phyloP scores from a whole-genome alignment of 2,888 invertebrate genomes.

The Muscina levida region DNA sequence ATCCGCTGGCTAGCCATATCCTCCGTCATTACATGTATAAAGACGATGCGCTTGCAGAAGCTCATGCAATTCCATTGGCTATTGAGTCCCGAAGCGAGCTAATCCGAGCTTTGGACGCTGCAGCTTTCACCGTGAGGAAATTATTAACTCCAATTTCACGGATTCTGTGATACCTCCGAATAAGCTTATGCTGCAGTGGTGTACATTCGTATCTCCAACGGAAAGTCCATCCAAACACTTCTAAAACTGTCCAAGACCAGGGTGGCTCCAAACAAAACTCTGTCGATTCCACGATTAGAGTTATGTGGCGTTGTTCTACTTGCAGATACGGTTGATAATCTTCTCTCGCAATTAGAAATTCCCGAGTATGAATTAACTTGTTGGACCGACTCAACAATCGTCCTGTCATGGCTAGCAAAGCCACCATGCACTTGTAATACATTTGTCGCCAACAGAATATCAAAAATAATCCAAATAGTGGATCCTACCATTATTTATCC shows the following conservation, averaged over 20 bases:
- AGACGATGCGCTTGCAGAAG: too few species aligned
- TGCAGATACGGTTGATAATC: neutral
- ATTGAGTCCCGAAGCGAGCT: too few species aligned
- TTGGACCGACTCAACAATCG: conserved; percentile 36
- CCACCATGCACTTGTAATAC: conserved; percentile 33
- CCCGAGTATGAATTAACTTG: neutral
- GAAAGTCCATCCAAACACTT: neutral
- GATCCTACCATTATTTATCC: neutral
- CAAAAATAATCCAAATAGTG: conserved; percentile 31
- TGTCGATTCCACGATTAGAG: conserved; percentile 31
- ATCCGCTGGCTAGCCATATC: too few species aligned
- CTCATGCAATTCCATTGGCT: too few species aligned
- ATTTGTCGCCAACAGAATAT: conserved; percentile 42
- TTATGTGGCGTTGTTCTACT: neutral
- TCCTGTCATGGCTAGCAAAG: conserved; percentile 17
- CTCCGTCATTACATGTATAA: too few species aligned
- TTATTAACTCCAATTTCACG: conserved; percentile 20
- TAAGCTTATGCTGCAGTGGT: neutral
- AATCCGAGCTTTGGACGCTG: too few species aligned
- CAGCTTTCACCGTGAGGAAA: too few species aligned
- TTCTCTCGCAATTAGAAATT: conserved; percentile 7
- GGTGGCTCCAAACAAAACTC: conserved; percentile 18
- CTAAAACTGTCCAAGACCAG: neutral
- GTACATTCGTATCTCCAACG: neutral
- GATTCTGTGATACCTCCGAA: neutral